These are phyloP conservation scores for Gymnocephalus cernua DNA, from an alignment of 2,113 vertebrate genomes.

Conservation along the genomic window DNA sequence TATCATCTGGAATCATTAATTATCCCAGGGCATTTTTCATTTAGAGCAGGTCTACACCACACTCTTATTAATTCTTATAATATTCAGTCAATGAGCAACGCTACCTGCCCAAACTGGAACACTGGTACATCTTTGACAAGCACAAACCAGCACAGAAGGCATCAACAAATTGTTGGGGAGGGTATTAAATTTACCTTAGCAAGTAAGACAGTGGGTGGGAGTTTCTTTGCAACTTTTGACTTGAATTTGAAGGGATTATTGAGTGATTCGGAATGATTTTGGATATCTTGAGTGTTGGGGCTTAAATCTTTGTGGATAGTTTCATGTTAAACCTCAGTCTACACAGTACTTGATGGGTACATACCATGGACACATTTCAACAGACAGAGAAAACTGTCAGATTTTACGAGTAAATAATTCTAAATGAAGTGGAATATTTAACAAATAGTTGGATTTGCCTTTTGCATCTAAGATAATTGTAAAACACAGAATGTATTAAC, in stretches of 20 bases:
- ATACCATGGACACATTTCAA: neutral
- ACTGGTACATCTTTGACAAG: no score
- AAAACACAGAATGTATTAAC: slow-evolving; percentile 35
- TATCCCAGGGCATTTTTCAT: no score
- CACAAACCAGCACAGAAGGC: no score
- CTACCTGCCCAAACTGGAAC: no score
- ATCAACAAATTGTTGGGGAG: no score
- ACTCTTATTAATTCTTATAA: no score
- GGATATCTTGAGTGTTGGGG: neutral
- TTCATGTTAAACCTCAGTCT: neutral
- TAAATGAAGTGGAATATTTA: neutral
- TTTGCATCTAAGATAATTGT: neutral
- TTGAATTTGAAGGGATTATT: neutral
- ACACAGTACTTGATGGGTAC: no score
- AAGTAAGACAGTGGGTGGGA: no score
- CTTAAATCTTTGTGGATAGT: neutral
- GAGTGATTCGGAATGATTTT: neutral
- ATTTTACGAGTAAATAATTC: neutral
- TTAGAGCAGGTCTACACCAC: no score
- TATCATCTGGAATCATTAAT: no score
- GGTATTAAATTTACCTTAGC: no score
- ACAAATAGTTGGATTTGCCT: neutral
- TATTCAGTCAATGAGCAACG: no score
- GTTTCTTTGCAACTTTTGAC: neutral
- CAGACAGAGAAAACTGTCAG: neutral